These are phyloP conservation scores for Dryobota labecula DNA, from an alignment of 2,888 invertebrate genomes.

Conservation along the genomic window DNA sequence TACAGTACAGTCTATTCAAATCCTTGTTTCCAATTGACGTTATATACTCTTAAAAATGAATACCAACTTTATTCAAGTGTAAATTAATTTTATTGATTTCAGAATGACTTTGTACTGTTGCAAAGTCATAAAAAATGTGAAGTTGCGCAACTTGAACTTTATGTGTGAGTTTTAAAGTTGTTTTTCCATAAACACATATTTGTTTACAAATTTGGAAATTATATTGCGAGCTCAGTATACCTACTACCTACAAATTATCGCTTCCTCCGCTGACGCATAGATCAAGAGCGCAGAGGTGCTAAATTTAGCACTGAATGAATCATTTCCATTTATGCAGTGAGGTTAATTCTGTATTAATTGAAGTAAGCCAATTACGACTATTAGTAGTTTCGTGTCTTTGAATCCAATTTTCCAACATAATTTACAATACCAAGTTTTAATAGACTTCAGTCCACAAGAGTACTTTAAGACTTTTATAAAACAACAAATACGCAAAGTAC, in stretches of 20 bases:
- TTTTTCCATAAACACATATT: not conserved
- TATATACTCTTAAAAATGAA: not conserved
- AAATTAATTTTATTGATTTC: not conserved
- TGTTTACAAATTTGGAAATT: not conserved
- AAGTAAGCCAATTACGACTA: conserved; percentile 33
- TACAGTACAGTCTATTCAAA: conserved; percentile 29
- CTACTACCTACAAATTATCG: conserved; percentile 58
- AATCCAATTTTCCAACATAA: conserved; percentile 10
- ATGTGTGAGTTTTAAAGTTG: not conserved
- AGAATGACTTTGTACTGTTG: not conserved
- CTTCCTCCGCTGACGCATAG: conserved; percentile 67
- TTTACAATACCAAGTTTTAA: conserved; percentile 20
- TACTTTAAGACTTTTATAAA: conserved; percentile 2
- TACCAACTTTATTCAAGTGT: not conserved
- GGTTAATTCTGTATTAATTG: conserved; percentile 47
- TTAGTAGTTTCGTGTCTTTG: conserved; percentile 16
- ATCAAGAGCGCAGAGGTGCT: conserved; percentile 64
- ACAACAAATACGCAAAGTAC: conserved; percentile 5
- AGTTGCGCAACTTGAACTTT: not conserved
- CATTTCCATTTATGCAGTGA: conserved; percentile 36
- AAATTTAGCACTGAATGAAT: conserved; percentile 61
- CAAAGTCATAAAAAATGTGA: not conserved
- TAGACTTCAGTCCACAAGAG: not conserved
- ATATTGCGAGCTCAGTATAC: conserved; percentile 16
- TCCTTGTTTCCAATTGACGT: not conserved